Base-by-base conservation (phyloP, 1,140 invertebrate species). In the Macrobrachium nipponense region DNA sequence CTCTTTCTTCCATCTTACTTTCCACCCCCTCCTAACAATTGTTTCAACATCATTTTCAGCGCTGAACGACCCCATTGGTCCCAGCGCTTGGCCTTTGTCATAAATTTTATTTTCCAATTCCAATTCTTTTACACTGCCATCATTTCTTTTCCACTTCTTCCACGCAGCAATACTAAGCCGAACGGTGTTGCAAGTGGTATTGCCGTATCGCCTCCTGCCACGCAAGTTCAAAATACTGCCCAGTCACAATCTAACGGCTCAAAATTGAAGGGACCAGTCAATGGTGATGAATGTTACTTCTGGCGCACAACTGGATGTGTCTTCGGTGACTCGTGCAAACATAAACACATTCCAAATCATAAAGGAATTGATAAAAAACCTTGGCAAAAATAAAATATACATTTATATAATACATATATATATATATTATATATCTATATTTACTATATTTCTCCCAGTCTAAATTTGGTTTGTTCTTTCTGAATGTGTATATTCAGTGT, bases 291-390 rank as follows among this genome's bases (percentile, higher is more conserved):
- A 89, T 93, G 92, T 85, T 92, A 92, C 89, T 93, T 92, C 82
- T 93, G 92, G 92, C 90, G 92, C 66, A 93, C 92, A 18, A 92
- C 92, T 59, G 92, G 92, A 44, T 93, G 92, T 90, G 89, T 89
- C 51, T 92, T 91, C 90, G 92, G 91, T 36, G 90, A 90, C 77
- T 89, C 90, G 62, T 93, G 92, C 88, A 90, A 90, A 59, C 91
- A 91, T 83, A 90, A 91, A 87, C 92, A 92, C 88, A 79, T 92
- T 70, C 91, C 91, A 60, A 89, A 91, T 62, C 89, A 91, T 86
- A 91, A 91, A 90, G 92, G 92, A 17, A 89, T 92, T 68, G 92
- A 92, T 89, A 90, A 89, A 87, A 92, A 92, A 90, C 91, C 91
- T n/a, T 92, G 92, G 92, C 92, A 92, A 73, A 91, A 90, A 89